Conservation (phyloP, 2,888 invertebrate species). For the Onchidella celtica region DNA sequence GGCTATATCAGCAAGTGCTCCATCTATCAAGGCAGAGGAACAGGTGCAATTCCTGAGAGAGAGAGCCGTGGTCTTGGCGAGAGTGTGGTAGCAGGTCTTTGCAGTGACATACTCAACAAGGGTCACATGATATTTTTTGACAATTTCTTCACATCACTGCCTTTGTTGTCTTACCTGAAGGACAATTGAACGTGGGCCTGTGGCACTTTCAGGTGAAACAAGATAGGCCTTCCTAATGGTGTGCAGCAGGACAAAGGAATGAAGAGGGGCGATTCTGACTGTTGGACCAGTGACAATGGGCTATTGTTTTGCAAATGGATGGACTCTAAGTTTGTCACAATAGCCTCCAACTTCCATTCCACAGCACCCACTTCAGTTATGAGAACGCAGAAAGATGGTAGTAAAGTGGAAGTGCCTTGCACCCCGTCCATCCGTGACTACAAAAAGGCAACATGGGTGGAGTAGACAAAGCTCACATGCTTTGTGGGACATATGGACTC, state of each 20-base stretch:
- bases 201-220: constrained; percentile 46
- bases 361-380: not conserved
- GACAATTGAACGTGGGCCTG: constrained; percentile 17
- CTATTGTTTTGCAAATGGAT: constrained; percentile 38
- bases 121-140: constrained; percentile 30
- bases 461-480: constrained; percentile 53
- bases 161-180: constrained; percentile 27
- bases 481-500: constrained; percentile 36
- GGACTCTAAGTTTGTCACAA: constrained; percentile 34
- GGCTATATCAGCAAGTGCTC: constrained; percentile 16
- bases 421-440: constrained; percentile 33
- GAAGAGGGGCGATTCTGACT: constrained; percentile 18
- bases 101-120: not conserved
- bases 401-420: constrained; percentile 31
- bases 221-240: constrained; percentile 34
- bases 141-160: not conserved
- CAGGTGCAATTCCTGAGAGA: not conserved
- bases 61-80: constrained; percentile 5
- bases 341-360: constrained; percentile 28
- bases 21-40: constrained; percentile 21
- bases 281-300: constrained; percentile 14
- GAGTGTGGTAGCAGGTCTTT: constrained; percentile 43
- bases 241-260: constrained; percentile 22
- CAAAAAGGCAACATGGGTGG: constrained; percentile 48
- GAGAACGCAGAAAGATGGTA: constrained; percentile 34